Evolutionary conservation across 2,797 vertebrate species (phyloP), one percentile per base, ranked within the genome.

Genomic region (Setipinna tenuifilis): DNA sequence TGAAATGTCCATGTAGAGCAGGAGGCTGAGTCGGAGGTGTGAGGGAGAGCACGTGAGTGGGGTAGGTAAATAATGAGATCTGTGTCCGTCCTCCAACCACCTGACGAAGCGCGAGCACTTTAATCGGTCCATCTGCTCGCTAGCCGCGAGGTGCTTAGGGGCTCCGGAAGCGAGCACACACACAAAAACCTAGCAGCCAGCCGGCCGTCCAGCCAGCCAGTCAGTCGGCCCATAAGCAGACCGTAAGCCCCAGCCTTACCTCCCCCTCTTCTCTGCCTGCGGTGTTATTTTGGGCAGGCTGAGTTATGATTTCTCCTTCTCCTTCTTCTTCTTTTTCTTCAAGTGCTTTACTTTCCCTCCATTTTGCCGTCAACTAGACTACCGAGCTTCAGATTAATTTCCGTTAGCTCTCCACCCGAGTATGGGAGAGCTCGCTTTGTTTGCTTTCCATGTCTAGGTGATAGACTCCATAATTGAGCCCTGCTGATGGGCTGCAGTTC

Each of bases 71-170:
- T 44, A 41, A 78, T 19, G 35, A 78, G 71, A 78, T 78, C 19
- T 21, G 17, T 2, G 71, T 44, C 71, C 35, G 35, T 41, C 71
- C 71, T 21, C 71, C 35, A 21, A 44, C 71, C 71, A 78, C 71
- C 71, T 78, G 71, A 78, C 71, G 19, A 78, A 19, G 71, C 71
- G 17, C 35, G 31, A 78, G 71, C 71, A 21, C 71, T 78, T 78
- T 78, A 78, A 78, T 78, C 71, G 19, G 31, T 44, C 71, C 71
- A 78, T 78, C 71, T 78, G 71, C 71, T 78, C 71, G 16, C 21
- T 78, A 44, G 71, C 71, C 9, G 35, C 35, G 16, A 44, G 35
- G 71, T 17, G 71, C 71, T 78, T 78, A 41, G 17, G 16, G 35
- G 14, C 35, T 19, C 31, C 28, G 68, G 28, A 41, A 17, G 28